Evolutionary conservation across 2,888 invertebrate species (phyloP), one percentile per base, ranked within the genome.

Genomic region (Nasonia oneida): DNA sequence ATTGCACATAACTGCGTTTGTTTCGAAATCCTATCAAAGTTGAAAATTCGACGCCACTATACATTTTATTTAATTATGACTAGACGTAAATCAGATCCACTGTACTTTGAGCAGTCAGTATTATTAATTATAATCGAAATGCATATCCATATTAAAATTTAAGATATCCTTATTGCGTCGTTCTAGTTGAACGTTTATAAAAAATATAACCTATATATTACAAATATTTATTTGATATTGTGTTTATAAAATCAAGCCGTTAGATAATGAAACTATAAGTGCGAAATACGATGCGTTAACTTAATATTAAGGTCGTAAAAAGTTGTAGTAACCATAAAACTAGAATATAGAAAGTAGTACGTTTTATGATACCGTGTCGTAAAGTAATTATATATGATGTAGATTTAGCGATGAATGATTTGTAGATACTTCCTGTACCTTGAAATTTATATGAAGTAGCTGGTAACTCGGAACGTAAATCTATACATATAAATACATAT

Each of bases 381-480:
- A 86, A 86, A 81, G 64, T 75, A 73, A 74, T 64, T 74, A 89
- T 89, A 89, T 87, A 89, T 89, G 89, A 88, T 74, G 57, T 91
- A 90, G 90, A 87, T 67, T 85, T 87, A 80, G 85, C 75, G 73
- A 67, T 83, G 87, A 88, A 89, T 89, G 88, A 91, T 88, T 90
- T 92, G 92, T 92, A 92, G 92, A 92, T 92, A 92, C 91, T 91
- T 91, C 91, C 91, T 90, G 92, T 92, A 92, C 92, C 91, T 92
- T 92, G 89, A 91, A 91, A 91, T 92, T 91, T 92, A 89, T 92
- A 92, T 91, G 90, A 91, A 85, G 67, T 76, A 82, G n/a, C 23
- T 15, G 70, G 15, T 70, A 67, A 82, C 23, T 77, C 74, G 70
- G 83, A 81, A 87, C 76, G 76, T 37, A 84, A 81, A 89, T 84